Evolutionary conservation across 1,140 invertebrate genomes (phyloP).

Genomic region (Caenorhabditis briggsae): DNA sequence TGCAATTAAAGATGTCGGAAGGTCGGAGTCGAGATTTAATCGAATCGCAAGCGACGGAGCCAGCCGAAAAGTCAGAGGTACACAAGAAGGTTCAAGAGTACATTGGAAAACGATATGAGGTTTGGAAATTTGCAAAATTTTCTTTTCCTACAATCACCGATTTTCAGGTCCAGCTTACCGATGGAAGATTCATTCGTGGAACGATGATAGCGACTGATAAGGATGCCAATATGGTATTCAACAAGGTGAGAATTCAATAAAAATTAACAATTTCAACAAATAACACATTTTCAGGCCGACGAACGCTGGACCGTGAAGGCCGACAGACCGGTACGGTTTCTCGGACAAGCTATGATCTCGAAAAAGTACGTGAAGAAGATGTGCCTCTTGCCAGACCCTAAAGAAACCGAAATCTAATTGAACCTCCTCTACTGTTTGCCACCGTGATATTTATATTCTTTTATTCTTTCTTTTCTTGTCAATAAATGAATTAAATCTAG

Average conservation of each 20-base stretch:
- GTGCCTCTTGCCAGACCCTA: not conserved
- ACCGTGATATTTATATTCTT: not conserved
- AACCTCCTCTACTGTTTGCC: not conserved
- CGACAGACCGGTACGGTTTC: not conserved
- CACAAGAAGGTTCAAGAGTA: not conserved
- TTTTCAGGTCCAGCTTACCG: not conserved
- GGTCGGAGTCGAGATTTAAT: not conserved
- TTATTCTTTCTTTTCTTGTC: conserved; percentile 18
- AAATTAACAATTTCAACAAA: not conserved
- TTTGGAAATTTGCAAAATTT: not conserved
- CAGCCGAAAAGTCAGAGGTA: not conserved
- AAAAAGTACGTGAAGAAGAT: conserved; percentile 4
- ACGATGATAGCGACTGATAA: conserved; percentile 31
- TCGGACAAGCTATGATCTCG: conserved; percentile 37
- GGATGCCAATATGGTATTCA: conserved; percentile 33
- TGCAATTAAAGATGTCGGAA: not conserved
- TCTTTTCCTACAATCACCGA: too few relatives aligned
- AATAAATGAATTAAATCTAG: not conserved
- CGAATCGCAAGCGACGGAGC: not conserved
- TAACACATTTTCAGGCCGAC: conserved; percentile 8
- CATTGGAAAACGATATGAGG: conserved; percentile 37
- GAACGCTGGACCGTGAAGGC: not conserved
- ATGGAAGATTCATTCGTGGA: conserved; percentile 29
- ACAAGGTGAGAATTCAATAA: not conserved
- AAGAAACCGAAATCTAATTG: conserved; percentile 13